Evolutionary conservation across 2,113 vertebrate genomes (phyloP).

Genomic region (Sorex fumeus): DNA sequence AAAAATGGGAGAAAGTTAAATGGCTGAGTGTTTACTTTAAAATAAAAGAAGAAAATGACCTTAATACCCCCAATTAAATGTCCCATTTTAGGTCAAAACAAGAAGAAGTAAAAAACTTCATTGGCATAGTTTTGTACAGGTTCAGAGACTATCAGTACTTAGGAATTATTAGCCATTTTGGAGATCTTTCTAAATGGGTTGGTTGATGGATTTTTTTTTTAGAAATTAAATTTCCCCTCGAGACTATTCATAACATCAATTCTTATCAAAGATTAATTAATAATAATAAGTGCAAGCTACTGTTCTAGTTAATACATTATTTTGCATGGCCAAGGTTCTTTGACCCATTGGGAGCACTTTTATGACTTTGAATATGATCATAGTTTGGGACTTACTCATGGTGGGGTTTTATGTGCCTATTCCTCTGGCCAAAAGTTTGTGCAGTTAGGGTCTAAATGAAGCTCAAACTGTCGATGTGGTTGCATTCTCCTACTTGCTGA

Average conservation of each 20-base stretch:
- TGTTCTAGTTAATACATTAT: not conserved
- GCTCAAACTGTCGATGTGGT: not conserved
- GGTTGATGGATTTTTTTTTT: not conserved
- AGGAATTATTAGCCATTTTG: not conserved
- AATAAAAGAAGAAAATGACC: constrained; percentile 9
- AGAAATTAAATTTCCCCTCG: not conserved
- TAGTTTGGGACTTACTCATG: not conserved
- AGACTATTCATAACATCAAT: not conserved
- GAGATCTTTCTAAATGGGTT: not conserved
- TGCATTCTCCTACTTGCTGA: not conserved
- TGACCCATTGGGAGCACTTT: not conserved
- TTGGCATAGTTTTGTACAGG: constrained; percentile 34
- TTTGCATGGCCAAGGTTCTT: not conserved
- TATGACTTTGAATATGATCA: not conserved
- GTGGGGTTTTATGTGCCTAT: not conserved
- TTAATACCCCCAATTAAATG: not conserved
- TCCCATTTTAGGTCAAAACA: constrained; percentile 9
- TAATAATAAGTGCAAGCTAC: not conserved
- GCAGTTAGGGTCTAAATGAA: not conserved
- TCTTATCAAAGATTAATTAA: not conserved
- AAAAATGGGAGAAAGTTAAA: constrained; percentile 27
- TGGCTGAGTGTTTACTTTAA: constrained; percentile 4
- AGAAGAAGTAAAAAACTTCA: constrained; percentile 1
- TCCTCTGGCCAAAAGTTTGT: not conserved
- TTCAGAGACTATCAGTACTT: not conserved